Percentiles rank a stretch among this genome's conserved stretches.
Conservation (phyloP, 2,797 vertebrate genomes). For the Megaceryle alcyon region DNA sequence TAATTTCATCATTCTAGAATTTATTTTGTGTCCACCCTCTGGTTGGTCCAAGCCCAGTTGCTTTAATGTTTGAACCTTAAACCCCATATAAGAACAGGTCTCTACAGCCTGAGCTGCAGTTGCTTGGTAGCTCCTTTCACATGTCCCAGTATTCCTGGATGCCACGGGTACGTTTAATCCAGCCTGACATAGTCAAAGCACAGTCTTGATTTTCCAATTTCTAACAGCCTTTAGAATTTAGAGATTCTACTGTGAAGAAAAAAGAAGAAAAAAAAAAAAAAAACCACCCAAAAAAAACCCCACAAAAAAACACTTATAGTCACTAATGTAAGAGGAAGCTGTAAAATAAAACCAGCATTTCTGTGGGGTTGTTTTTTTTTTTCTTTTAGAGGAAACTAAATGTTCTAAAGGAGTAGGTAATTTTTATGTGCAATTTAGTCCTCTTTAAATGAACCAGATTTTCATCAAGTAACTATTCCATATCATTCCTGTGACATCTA, state of each 20-base stretch:
- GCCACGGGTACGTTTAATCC: fast-evolving
- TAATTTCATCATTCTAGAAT: slow-evolving; percentile 53
- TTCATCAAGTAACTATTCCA: background rate
- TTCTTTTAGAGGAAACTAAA: background rate
- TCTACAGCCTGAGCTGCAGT: background rate
- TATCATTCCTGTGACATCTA: background rate
- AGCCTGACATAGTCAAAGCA: background rate
- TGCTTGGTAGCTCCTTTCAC: background rate
- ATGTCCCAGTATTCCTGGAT: background rate
- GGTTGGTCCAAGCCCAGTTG: background rate
- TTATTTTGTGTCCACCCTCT: background rate
- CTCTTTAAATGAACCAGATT: background rate
- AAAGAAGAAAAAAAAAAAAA: background rate
- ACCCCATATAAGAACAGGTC: background rate
- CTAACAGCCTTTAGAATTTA: background rate
- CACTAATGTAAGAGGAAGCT: background rate
- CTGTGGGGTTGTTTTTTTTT: background rate
- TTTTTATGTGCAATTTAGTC: background rate
- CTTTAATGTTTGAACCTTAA: background rate
- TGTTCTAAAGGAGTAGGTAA: background rate
- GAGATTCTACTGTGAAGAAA: background rate
- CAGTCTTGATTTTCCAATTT: background rate
- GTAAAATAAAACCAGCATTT: background rate
- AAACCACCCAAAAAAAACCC: too few species aligned
- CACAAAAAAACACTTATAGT: background rate